Conservation (phyloP, 2,888 invertebrate species). For the Cremastobaeus sp. region DNA sequence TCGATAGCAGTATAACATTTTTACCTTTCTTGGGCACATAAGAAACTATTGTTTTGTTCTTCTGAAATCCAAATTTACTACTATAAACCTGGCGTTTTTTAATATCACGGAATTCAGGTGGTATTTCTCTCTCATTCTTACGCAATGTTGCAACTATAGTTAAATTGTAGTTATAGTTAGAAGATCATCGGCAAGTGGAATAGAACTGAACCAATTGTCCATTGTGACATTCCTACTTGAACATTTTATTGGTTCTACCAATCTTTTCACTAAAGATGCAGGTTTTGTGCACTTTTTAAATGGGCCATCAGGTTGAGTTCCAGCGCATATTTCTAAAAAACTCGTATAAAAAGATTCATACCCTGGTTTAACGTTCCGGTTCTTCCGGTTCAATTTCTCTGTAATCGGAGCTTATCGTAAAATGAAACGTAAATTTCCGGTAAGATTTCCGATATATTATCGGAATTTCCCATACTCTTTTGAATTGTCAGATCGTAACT, state of each 20-base stretch:
- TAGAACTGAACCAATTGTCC: slow-evolving; percentile 67
- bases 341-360: slow-evolving; percentile 49
- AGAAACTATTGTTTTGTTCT: slow-evolving; percentile 60
- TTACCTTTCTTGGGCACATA: slow-evolving; percentile 40
- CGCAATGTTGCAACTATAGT: slow-evolving; percentile 60
- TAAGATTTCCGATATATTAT: no score
- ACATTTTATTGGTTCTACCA: slow-evolving; percentile 59
- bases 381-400: no score
- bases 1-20: slow-evolving; percentile 58
- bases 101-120: slow-evolving; percentile 18
- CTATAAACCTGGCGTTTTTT: slow-evolving; percentile 24
- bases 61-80: slow-evolving; percentile 19
- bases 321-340: slow-evolving; percentile 53
- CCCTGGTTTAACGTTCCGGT: no score
- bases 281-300: slow-evolving; percentile 11
- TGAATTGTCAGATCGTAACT: no score
- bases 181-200: slow-evolving; percentile 64
- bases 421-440: no score
- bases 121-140: slow-evolving; percentile 60
- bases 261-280: background rate
- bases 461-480: no score
- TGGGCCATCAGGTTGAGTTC: slow-evolving; percentile 48
- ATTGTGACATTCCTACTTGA: slow-evolving; percentile 64
- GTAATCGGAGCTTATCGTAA: no score
- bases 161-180: slow-evolving; percentile 38